phyloP scores from a whole-genome alignment of 2,888 invertebrate species.

The Galeopsomyia nigrocyanea region DNA sequence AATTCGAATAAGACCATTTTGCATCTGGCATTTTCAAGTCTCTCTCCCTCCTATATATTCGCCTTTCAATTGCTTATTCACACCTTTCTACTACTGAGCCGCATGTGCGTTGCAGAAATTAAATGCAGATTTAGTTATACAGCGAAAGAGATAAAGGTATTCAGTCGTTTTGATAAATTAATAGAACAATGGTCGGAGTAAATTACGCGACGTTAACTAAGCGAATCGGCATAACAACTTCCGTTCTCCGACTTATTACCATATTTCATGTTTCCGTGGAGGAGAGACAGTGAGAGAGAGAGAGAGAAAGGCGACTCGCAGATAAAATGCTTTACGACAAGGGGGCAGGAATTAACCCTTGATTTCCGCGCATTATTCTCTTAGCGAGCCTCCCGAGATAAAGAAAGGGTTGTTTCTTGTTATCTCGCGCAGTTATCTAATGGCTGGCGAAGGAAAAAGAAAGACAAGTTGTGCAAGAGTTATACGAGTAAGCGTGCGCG shows the following conservation, averaged over 20 bases:
- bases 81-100: too few relatives aligned
- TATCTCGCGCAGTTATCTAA: slow-evolving; percentile 47
- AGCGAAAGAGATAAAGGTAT: too few relatives aligned
- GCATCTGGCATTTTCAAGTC: slow-evolving; percentile 33
- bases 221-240: slow-evolving; percentile 49
- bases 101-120: too few relatives aligned
- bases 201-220: slow-evolving; percentile 33
- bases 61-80: too few relatives aligned
- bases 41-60: neutral
- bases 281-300: neutral
- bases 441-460: slow-evolving; percentile 28
- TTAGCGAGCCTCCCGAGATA: slow-evolving; percentile 62
- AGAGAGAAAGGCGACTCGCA: slow-evolving; percentile 48
- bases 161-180: slow-evolving; percentile 24
- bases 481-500: slow-evolving; percentile 20
- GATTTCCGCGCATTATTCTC: slow-evolving; percentile 67
- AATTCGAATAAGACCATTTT: slow-evolving; percentile 31
- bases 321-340: slow-evolving; percentile 66
- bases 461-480: neutral
- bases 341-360: slow-evolving; percentile 65
- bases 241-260: slow-evolving; percentile 54
- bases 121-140: too few relatives aligned
- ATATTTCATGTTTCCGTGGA: slow-evolving; percentile 59
- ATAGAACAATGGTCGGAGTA: slow-evolving; percentile 33
- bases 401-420: slow-evolving; percentile 63